Base-by-base conservation (phyloP, 1,140 invertebrate genomes). In the Aphaenogaster floridana region DNA sequence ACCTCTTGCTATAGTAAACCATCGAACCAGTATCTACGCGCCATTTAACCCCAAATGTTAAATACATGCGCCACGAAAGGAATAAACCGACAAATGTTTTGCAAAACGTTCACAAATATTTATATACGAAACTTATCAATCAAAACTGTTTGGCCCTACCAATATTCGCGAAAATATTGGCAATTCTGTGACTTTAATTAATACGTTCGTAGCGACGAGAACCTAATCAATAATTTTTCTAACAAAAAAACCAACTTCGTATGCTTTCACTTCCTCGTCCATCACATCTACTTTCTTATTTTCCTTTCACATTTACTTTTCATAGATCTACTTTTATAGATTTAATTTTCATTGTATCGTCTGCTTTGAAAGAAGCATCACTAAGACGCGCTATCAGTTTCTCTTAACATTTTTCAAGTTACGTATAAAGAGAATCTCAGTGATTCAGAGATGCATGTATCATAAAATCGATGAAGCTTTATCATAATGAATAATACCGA, bases 1-100 rank as follows among this genome's bases (percentile, higher is more conserved):
- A 90, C 88, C 89, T 79, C 64, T 71, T n/a, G 15, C 50, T 45
- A 45, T 21, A 54, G 13, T 52, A 42, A 80, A 69, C 36, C 13
- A 66, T 57, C n/a, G 4, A 81, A 71, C 13, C 9, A 45, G 54
- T 42, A 69, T 69, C n/a, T 54, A 80, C n/a, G 61, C 42, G 15
- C 36, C 21, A 69, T 45, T 79, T 69, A 66, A 68, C 13, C n/a
- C 45, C 5, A 45, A 36, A 79, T 57, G 45, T 11, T 39, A 17
- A 39, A 39, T 52, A 57, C 15, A 7, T 21, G 21, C 13, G 3
- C 7, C 36, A 48, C 28, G 15, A 11, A 8, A 7, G n/a, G 5
- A 50, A 39, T 54, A 39, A 74, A 50, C 15, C 8, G 48, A 7
- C 48, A 17, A 42, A 42, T 76, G 42, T 39, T 54, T 28, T 59